Conservation (phyloP, 2,888 invertebrate species). For the Leptinotarsa haldemani region DNA sequence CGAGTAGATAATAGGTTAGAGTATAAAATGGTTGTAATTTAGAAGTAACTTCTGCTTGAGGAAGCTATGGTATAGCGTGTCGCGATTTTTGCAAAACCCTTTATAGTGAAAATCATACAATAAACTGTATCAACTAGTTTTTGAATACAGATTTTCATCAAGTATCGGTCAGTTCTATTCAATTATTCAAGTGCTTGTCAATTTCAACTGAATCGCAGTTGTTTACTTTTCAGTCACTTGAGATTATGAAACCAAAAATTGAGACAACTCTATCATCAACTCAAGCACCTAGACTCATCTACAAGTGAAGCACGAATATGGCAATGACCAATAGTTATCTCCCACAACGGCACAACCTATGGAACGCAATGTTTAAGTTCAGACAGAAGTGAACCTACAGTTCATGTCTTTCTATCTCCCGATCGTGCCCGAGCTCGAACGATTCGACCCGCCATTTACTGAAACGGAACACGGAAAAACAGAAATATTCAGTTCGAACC, state of each 20-base stretch:
- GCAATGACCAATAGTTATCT: constrained; percentile 35
- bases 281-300: constrained; percentile 25
- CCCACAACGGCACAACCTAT: neutral
- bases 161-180: too few species aligned
- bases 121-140: too few species aligned
- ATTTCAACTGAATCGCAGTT: too few species aligned
- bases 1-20: too few species aligned
- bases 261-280: neutral
- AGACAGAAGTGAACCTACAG: constrained; percentile 28
- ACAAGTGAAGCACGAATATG: constrained; percentile 36
- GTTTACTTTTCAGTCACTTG: neutral
- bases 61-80: too few species aligned
- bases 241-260: neutral
- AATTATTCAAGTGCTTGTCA: too few species aligned
- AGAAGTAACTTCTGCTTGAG: too few species aligned
- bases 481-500: constrained; percentile 53
- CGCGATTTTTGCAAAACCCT: too few species aligned
- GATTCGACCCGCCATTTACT: constrained; percentile 52
- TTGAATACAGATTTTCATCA: too few species aligned
- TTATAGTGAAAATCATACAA: too few species aligned
- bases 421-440: constrained; percentile 37
- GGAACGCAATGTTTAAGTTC: constrained; percentile 19
- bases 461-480: constrained; percentile 38
- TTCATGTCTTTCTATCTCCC: constrained; percentile 44
- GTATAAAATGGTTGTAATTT: too few species aligned